These are phyloP conservation scores for Lithobates sylvaticus DNA, from an alignment of 2,797 vertebrate species.

Conservation along the genomic window DNA sequence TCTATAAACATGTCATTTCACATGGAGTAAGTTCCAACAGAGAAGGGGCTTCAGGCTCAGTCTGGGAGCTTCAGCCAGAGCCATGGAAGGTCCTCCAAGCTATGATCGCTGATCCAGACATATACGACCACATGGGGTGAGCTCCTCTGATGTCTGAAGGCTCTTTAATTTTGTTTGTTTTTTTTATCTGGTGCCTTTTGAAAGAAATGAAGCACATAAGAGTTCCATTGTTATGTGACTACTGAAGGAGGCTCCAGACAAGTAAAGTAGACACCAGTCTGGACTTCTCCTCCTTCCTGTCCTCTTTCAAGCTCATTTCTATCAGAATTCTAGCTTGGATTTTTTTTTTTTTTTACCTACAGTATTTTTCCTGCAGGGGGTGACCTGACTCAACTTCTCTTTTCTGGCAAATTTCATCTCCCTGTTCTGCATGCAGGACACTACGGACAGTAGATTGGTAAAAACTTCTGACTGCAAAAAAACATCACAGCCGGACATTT, in stretches of 20 bases:
- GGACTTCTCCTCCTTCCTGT: not conserved
- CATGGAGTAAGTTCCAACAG: too few species aligned
- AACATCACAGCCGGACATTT: too few species aligned
- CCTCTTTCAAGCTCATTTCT: not conserved
- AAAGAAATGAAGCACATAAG: not conserved
- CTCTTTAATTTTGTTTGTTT: not conserved
- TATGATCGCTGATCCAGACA: not conserved
- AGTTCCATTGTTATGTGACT: not conserved
- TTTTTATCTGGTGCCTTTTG: not conserved
- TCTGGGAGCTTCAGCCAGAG: not conserved
- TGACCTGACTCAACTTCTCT: too few species aligned
- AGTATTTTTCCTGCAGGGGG: too few species aligned
- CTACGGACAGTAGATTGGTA: too few species aligned
- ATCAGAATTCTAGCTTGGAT: too few species aligned
- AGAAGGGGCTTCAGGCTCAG: too few species aligned
- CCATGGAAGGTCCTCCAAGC: not conserved
- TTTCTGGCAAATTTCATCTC: too few species aligned
- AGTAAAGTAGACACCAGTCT: not conserved
- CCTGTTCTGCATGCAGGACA: too few species aligned
- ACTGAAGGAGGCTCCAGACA: not conserved
- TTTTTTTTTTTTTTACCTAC: too few species aligned
- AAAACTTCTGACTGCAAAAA: too few species aligned
- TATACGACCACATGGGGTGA: not conserved
- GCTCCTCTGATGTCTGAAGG: not conserved
- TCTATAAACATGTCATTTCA: too few species aligned